A percentile compares a stretch with the other conserved stretches of the same genome.
phyloP scores from a whole-genome alignment of 1,140 invertebrate genomes.

The Bombus impatiens region DNA sequence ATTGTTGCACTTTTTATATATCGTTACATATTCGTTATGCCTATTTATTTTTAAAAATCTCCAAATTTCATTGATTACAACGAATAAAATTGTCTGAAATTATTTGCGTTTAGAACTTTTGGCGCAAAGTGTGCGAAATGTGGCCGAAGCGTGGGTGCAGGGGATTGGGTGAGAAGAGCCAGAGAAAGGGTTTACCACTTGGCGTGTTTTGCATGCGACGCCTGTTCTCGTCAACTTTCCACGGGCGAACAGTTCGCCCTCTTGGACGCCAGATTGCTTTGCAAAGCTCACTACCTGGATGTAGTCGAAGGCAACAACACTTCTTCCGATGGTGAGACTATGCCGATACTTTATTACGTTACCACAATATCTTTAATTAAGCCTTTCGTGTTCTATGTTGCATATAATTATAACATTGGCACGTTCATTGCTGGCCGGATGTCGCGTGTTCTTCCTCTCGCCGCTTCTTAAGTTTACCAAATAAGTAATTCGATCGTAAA shows the following conservation, averaged over 20 bases:
- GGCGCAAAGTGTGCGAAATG: slow-evolving; percentile 98
- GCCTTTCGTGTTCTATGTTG: neutral
- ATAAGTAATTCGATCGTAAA: no score
- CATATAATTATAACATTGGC: neutral
- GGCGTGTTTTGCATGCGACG: slow-evolving; percentile 99
- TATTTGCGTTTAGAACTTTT: slow-evolving; percentile 88
- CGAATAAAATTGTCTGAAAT: no score
- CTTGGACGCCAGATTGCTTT: slow-evolving; percentile 94
- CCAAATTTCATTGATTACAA: no score
- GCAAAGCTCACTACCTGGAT: slow-evolving; percentile 98
- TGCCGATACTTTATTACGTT: neutral
- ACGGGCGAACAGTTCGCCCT: slow-evolving; percentile 99
- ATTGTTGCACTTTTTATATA: no score
- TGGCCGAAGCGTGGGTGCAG: slow-evolving; percentile 93
- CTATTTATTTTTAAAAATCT: no score
- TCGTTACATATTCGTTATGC: no score
- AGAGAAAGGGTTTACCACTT: slow-evolving; percentile 97
- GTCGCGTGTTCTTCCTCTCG: no score
- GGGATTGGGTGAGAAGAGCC: slow-evolving; percentile 98
- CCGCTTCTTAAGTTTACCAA: no score
- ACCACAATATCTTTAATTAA: neutral
- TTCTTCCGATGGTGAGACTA: slow-evolving; percentile 83
- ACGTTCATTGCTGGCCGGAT: no score
- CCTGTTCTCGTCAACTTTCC: slow-evolving; percentile 97
- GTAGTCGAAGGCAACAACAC: slow-evolving; percentile 94